A percentile compares a stretch with the other conserved stretches of the same genome.
Conservation (phyloP, 2,888 invertebrate genomes). For the Aspidiotus rigidus region DNA sequence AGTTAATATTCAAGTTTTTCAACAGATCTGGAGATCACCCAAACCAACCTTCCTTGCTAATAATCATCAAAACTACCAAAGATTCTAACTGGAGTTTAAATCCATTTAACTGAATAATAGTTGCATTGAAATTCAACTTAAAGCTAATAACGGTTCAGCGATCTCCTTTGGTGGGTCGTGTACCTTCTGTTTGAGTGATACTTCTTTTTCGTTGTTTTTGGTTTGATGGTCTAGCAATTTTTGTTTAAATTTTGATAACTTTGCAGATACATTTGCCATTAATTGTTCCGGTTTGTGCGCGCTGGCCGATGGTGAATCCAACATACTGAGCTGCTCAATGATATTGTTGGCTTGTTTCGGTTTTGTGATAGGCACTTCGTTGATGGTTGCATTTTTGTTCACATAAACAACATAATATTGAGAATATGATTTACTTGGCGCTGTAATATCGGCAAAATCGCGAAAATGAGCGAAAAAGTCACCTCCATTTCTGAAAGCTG, state of each 20-base stretch:
- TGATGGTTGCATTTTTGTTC: constrained; percentile 60
- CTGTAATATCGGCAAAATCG: constrained; percentile 82
- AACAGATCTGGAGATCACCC: too few relatives aligned
- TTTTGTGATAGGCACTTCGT: constrained; percentile 44
- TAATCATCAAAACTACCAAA: too few relatives aligned
- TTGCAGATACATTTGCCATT: constrained; percentile 34
- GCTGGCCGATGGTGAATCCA: constrained; percentile 50
- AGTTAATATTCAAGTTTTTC: too few relatives aligned
- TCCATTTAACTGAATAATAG: too few relatives aligned
- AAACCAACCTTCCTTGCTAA: too few relatives aligned
- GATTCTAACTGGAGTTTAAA: too few relatives aligned
- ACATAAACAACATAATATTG: constrained; percentile 76
- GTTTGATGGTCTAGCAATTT: constrained; percentile 38
- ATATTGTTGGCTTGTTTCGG: constrained; percentile 65
- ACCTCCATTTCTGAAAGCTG: constrained; percentile 41
- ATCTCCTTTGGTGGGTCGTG: constrained; percentile 47
- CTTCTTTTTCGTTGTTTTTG: constrained; percentile 37
- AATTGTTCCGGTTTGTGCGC: constrained; percentile 46
- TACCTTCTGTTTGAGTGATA: constrained; percentile 37
- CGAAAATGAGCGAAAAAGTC: constrained; percentile 84
- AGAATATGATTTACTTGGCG: constrained; percentile 70
- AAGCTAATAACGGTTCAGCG: constrained; percentile 56
- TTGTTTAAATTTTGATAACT: constrained; percentile 38
- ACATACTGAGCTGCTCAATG: constrained; percentile 64
- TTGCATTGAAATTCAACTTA: constrained; percentile 48